phyloP scores from a whole-genome alignment of 2,888 invertebrate species.

The Bombyx huttoni region DNA sequence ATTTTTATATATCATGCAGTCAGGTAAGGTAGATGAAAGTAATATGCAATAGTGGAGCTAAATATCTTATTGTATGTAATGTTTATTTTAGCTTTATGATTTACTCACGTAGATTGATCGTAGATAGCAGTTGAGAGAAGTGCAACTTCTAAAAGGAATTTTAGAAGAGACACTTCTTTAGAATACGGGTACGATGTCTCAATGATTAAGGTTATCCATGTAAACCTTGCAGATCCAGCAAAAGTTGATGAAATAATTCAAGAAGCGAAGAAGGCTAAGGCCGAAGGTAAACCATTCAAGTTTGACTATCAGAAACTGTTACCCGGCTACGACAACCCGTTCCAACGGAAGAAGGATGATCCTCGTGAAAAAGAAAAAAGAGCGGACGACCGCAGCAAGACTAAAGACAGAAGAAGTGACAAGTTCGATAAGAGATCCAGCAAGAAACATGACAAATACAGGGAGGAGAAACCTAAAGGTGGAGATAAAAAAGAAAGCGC shows the following conservation, averaged over 20 bases:
- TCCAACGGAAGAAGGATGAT: conserved; percentile 47
- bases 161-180: neutral
- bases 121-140: too few relatives aligned
- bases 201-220: neutral
- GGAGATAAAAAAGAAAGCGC: conserved; percentile 13
- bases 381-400: conserved; percentile 12
- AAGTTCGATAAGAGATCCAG: conserved; percentile 16
- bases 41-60: neutral
- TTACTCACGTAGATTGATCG: too few relatives aligned
- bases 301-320: conserved; percentile 56
- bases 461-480: conserved; percentile 15
- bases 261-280: conserved; percentile 54
- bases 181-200: neutral
- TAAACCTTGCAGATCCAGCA: conserved; percentile 35
- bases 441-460: conserved; percentile 13
- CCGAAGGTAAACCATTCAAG: conserved; percentile 54
- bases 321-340: conserved; percentile 59
- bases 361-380: conserved; percentile 13
- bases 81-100: neutral
- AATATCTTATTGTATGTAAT: neutral
- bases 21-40: neutral
- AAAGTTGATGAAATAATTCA: conserved; percentile 57
- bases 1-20: neutral
- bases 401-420: conserved; percentile 13
- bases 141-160: too few relatives aligned